Evolutionary conservation across 2,888 invertebrate species (phyloP), one percentile per base, ranked within the genome.

Genomic region (Tipula vernalis): DNA sequence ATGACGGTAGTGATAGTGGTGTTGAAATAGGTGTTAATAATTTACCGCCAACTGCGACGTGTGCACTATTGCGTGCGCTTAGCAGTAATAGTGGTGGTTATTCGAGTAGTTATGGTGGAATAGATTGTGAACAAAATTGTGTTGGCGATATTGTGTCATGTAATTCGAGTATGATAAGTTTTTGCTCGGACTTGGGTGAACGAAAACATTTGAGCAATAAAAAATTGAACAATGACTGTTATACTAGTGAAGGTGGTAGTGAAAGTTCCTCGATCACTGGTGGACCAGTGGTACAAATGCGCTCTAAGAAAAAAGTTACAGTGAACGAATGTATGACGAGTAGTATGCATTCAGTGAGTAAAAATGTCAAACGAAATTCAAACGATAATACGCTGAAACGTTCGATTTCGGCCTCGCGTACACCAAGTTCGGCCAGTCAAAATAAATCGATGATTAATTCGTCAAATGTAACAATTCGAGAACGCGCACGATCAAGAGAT

Each of bases 1-100:
- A 93, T 88, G 95, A 96, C 88, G 96, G 96, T 87, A 96, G 96
- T 90, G 96, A 96, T 90, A 96, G 96, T 89, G 96, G 96, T 5
- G 95, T 96, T 15, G 96, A 96, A 89, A 95, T 96, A 86, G 93
- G 93, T 86, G 39, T 10, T 39, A 85, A 42, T 42, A 41, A 42
- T 42, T 12, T 85, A 28, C 85, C 41, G 18, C 92, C 92, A 87
- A 89, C 88, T 42, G 89, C 89, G 86, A 88, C 89, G 89, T 92
- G 88, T 89, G 92, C 92, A n/a, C 89, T 93, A 87, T 91, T 92
- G 87, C 91, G 94, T 87, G 93, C 93, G n/a, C 89, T 93, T 84
- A 94, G 93, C 89, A 92, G 93, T 86, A 93, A 93, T 88, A 94
- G 93, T 89, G 94, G 95, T 0, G 95, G 95, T 28, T 95, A 95